These are phyloP conservation scores for Otus sunia DNA, from an alignment of 2,113 vertebrate genomes.

Conservation along the genomic window DNA sequence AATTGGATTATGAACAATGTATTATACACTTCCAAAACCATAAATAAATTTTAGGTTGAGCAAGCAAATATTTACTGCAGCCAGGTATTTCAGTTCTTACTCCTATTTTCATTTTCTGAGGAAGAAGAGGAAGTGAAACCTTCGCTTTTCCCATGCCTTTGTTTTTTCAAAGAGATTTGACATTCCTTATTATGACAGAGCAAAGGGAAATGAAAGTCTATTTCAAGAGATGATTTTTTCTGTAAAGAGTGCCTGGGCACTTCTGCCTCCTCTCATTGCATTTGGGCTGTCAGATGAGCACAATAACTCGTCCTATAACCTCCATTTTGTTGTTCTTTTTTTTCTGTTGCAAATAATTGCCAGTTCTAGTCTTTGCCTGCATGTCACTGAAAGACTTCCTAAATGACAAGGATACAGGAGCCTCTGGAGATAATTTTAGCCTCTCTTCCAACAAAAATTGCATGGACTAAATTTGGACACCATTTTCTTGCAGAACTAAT, in stretches of 20 bases:
- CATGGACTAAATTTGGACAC: background rate
- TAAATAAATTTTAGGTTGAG: background rate
- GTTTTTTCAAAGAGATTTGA: background rate
- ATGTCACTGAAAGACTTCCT: background rate
- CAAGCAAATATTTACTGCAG: background rate
- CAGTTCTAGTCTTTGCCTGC: background rate
- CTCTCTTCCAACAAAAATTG: background rate
- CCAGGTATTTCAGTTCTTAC: background rate
- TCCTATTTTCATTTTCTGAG: background rate
- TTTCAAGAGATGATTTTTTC: background rate
- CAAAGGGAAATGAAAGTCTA: background rate
- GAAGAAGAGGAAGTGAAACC: background rate
- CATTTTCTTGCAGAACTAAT: background rate
- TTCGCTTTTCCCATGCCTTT: background rate
- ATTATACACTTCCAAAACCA: background rate
- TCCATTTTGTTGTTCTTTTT: background rate
- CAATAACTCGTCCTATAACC: background rate
- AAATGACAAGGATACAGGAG: background rate
- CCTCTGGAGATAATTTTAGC: background rate
- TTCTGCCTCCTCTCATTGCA: conserved; percentile 24
- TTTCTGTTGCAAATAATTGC: background rate
- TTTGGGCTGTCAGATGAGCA: conserved; percentile 2
- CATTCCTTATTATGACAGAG: background rate
- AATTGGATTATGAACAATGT: background rate
- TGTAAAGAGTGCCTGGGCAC: background rate